A percentile compares a stretch with the other conserved stretches of the same genome.
These are phyloP conservation scores for Amblyteles armatorius DNA, from an alignment of 2,888 invertebrate species.

Conservation along the genomic window DNA sequence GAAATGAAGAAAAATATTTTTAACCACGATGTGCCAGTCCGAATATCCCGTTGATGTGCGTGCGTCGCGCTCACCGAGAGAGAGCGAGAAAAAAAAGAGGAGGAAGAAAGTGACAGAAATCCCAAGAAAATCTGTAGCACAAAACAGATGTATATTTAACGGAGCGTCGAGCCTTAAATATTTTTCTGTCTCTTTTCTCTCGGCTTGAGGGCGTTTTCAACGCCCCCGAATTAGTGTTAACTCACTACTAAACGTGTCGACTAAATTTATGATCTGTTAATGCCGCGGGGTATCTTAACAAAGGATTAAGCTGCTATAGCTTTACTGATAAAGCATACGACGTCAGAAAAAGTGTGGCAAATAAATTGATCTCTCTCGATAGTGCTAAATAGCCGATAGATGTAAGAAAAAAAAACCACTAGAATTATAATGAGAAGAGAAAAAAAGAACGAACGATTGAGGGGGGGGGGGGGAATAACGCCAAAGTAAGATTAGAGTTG, in stretches of 20 bases:
- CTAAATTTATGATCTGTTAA: slow-evolving; percentile 79
- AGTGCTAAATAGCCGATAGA: slow-evolving; percentile 19
- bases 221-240: slow-evolving; percentile 83
- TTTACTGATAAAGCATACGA: background rate
- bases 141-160: slow-evolving; percentile 77
- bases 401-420: background rate
- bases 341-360: slow-evolving; percentile 20
- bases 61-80: slow-evolving; percentile 20
- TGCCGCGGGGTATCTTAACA: slow-evolving; percentile 68
- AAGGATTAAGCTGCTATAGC: slow-evolving; percentile 58
- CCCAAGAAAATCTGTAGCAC: slow-evolving; percentile 73
- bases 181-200: slow-evolving; percentile 53
- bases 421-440: slow-evolving; percentile 6
- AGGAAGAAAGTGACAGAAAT: slow-evolving; percentile 67
- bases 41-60: slow-evolving; percentile 37
- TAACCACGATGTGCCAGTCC: slow-evolving; percentile 14
- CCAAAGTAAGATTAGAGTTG: slow-evolving; percentile 16
- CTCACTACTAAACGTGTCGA: slow-evolving; percentile 77
- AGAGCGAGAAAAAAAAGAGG: slow-evolving; percentile 48
- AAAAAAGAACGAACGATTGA: background rate
- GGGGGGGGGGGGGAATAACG: background rate
- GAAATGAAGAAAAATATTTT: background rate
- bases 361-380: slow-evolving; percentile 38
- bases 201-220: slow-evolving; percentile 72
- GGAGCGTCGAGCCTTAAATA: slow-evolving; percentile 72